Base-by-base conservation (phyloP, 2,888 invertebrate species). In the Scaptomyza parva region DNA sequence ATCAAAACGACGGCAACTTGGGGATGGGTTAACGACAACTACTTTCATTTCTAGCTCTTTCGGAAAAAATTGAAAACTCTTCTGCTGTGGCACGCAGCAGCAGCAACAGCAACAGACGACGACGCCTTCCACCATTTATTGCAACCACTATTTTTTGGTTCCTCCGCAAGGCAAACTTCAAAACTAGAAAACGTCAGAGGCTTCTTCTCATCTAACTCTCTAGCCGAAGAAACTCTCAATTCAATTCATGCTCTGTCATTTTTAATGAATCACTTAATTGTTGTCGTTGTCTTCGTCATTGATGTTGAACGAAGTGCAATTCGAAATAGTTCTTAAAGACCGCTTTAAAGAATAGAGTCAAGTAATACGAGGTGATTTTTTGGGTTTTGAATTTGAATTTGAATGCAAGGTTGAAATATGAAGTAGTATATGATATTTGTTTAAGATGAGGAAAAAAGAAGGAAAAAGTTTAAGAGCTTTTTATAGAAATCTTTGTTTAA, bases 231-330 rank as follows among this genome's bases (percentile, higher is more conserved):
- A 76, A 73, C 80, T 76, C 85, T 81, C 75, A 69, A 85, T 87
- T 87, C 69, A 82, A 87, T 85, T 87, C 78, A 75, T 81, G 79
- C 86, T 88, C 75, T 88, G 88, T 88, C 84, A 83, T 80, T 86
- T 85, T 88, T 88, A 86, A 86, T 86, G 88, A 86, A 88, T 86
- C 85, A 78, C 88, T 86, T 86, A 86, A 86, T 86, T 86, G 85
- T 83, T 70, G 72, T 37, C 37, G 37, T 37, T 17, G 37, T 35
- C 11, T 7, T 8, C 14, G 35, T 8, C 57, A 30, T 64, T 65
- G 45, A 8, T 60, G 40, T 64, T 71, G 45, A 52, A 54, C 39
- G 40, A 33, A 59, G 64, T 9, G 20, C 35, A 35, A 14, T 18
- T 45, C 48, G 14, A 40, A 48, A 53, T 41, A 77, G 66, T 74